Evolutionary conservation across 2,113 vertebrate species (phyloP), one percentile per base, ranked within the genome.

Genomic region (Mormyrus iriodes): DNA sequence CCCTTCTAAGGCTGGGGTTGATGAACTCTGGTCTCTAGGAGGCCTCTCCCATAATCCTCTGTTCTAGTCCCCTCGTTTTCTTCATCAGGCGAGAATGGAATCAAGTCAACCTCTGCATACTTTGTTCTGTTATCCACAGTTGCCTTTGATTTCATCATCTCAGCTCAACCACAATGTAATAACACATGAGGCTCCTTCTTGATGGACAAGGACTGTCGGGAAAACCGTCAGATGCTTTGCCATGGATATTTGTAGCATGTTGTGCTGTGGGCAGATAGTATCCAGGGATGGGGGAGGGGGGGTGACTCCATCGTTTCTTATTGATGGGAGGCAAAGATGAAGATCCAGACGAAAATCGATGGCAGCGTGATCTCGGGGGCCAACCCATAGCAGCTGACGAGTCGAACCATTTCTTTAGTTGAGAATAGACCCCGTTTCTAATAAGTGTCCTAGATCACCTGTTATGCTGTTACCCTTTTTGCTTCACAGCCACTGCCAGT

Each of bases 81-180:
- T 49, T 49, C 17, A 35, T 51, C 88, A 19, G 17, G 49, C 21
- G 15, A 27, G 58, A 15, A 27, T 15, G 24, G 49, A 76, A 27
- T 76, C 46, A 49, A 51, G 35, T 88, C 88, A 53, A 51, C 46
- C 42, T 13, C 48, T 88, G 61, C 61, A 76, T 73, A 79, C 61
- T 88, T 88, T 79, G 65, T 44, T 79, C 65, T 3, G 65, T 79
- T 76, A 88, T 76, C 27, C 46, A 73, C 65, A 79, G 58, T 88
- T 88, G 65, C 88, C 48, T 88, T 88, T 73, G 61, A 79, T 88
- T 88, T 88, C 65, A 88, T 88, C 46, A 88, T 51, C 69, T 88
- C 19, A 17, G 65, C 44, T 88, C 55, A 69, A 73, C 44, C 65
- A 73, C 21, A 73, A 31, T 35, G 48, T 76, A 35, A 88, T 76